Percentiles rank a stretch among this genome's conserved stretches.
Evolutionary conservation across 1,140 invertebrate species (phyloP).

Genomic region (Pteromalus puparum): DNA sequence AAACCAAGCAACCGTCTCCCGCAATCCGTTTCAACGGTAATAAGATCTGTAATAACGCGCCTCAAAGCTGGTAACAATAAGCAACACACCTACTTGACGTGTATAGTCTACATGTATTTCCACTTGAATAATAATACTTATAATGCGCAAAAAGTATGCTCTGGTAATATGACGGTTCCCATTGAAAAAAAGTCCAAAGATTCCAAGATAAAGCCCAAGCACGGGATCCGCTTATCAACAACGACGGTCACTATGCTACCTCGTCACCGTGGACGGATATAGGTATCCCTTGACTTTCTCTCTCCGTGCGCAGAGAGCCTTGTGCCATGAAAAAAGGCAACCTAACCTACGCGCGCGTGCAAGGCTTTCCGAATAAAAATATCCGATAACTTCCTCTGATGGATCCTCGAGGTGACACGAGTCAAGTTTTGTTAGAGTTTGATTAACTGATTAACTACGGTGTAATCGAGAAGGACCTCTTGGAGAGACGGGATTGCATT

Average conservation of each 20-base stretch:
- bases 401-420: not conserved
- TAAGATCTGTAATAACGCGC: not conserved
- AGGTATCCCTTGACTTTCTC: not conserved
- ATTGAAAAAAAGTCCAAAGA: not conserved
- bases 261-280: not conserved
- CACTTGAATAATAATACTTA: not conserved
- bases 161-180: not conserved
- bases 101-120: not conserved
- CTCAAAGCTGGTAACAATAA: not conserved
- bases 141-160: not conserved
- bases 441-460: not conserved
- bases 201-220: not conserved
- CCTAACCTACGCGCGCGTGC: constrained; percentile 28
- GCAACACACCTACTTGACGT: not conserved
- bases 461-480: not conserved
- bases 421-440: not conserved
- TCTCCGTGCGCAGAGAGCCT: not conserved
- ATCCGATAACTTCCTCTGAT: not conserved
- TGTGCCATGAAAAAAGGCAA: not conserved
- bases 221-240: not conserved
- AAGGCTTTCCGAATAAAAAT: not conserved
- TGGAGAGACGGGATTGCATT: not conserved
- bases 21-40: not conserved
- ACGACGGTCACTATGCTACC: not conserved
- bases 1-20: not conserved